Evolutionary conservation across 2,888 invertebrate genomes (phyloP), one percentile per base, ranked within the genome.

Genomic region (Agriopis aurantiaria): DNA sequence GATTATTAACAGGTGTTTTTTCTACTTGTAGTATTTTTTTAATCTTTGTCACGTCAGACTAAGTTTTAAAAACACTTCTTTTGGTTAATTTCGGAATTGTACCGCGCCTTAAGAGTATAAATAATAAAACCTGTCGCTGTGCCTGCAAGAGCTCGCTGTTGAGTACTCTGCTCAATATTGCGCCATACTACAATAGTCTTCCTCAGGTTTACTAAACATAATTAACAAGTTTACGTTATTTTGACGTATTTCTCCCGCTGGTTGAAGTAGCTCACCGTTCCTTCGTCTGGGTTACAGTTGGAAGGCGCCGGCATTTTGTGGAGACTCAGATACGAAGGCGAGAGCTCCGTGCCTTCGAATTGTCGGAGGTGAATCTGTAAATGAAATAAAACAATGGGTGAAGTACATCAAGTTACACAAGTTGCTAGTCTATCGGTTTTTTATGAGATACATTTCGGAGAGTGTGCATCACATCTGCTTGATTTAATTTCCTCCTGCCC

Each of bases 281-380:
- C 92, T 76, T 90, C 90, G 33, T 92, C 91, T 0, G 90, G 74
- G 62, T 86, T 85, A 43, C 72, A 78, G 61, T 75, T 82, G 11
- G 83, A 66, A n/a, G 80, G 58, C 0, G 82, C 63, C 3, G 91
- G 88, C 84, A 89, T 84, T 75, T 89, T 91, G 80, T 88, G 92
- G 1, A 95, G 87, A 73, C 91, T 94, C 48, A 93, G 82, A 79
- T 96, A 95, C 0, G 96, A 95, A 3, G 96, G 95, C 17, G 96
- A 93, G 43, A 92, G 85, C 65, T 93, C 91, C 1, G 96, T 96
- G 43, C 92, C 95, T 78, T 97, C 96, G 86, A 97, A 97, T 82
- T 96, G 96, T 69, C 97, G 91, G 73, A 97, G 89, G 86, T 97
- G 97, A 77, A 97, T 96, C 96, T 97, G 88, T 17, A 94, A 94